phyloP scores from a whole-genome alignment of 2,797 vertebrate genomes.

The Parauchenoglanis punctatus region DNA sequence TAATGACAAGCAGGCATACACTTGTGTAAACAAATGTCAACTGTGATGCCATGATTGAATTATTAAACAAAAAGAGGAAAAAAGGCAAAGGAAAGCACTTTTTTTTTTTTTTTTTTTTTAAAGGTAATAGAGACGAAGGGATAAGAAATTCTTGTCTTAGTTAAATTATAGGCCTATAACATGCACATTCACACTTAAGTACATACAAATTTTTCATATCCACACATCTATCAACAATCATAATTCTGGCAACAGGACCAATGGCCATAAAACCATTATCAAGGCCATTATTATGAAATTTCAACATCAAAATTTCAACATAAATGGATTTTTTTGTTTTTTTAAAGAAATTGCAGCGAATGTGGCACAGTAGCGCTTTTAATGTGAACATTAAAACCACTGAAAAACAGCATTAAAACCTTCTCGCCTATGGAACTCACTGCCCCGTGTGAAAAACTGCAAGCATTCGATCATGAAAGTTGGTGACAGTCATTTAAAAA shows the following conservation, averaged over 20 bases:
- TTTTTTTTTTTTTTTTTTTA: background rate
- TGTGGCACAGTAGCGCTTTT: conserved; percentile 24
- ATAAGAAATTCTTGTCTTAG: background rate
- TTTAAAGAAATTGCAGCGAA: conserved; percentile 50
- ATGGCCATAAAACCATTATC: no score
- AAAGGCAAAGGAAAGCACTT: background rate
- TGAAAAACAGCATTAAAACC: conserved; percentile 38
- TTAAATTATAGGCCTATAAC: background rate
- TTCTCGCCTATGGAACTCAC: conserved; percentile 14
- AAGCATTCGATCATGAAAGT: conserved; percentile 15
- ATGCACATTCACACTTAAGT: background rate
- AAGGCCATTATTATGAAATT: background rate
- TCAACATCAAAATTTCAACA: background rate
- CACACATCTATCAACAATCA: background rate
- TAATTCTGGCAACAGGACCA: background rate
- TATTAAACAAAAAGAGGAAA: background rate
- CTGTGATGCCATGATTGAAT: background rate
- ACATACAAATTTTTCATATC: background rate
- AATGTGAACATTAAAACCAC: conserved; percentile 51
- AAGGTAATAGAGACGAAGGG: background rate
- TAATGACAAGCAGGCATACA: background rate
- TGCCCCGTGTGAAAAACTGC: conserved; percentile 32
- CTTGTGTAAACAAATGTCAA: background rate
- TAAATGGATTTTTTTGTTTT: conserved; percentile 1
- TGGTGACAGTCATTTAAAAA: conserved; percentile 17